phyloP scores from a whole-genome alignment of 1,140 invertebrate genomes.

The Drosophila melanogaster region Release_6_plus_ISO1_MT NT_037436.4:10400001-10400500 shows the following conservation, averaged over 20 bases:
- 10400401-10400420: conserved; percentile 55
- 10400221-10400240: conserved; percentile 83
- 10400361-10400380: conserved; percentile 53
- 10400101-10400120: conserved; percentile 80
- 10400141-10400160: conserved; percentile 6
- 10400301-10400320: neutral
- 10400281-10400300: neutral
- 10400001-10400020: conserved; percentile 61
- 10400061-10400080: conserved; percentile 68
- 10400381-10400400: conserved; percentile 77
- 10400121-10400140: neutral
- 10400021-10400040: conserved; percentile 75
- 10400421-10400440: conserved; percentile 39
- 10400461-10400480: conserved; percentile 18
- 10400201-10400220: conserved; percentile 83
- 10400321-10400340: conserved; percentile 19
- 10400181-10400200: conserved; percentile 84
- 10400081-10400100: conserved; percentile 84
- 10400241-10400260: conserved; percentile 78
- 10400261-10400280: conserved; percentile 8
- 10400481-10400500: conserved; percentile 1
- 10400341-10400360: conserved; percentile 55
- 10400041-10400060: conserved; percentile 29
- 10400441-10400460: conserved; percentile 12
- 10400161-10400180: conserved; percentile 40